Base-by-base conservation (phyloP, 2,113 vertebrate genomes). In the Eolophus roseicapilla region DNA sequence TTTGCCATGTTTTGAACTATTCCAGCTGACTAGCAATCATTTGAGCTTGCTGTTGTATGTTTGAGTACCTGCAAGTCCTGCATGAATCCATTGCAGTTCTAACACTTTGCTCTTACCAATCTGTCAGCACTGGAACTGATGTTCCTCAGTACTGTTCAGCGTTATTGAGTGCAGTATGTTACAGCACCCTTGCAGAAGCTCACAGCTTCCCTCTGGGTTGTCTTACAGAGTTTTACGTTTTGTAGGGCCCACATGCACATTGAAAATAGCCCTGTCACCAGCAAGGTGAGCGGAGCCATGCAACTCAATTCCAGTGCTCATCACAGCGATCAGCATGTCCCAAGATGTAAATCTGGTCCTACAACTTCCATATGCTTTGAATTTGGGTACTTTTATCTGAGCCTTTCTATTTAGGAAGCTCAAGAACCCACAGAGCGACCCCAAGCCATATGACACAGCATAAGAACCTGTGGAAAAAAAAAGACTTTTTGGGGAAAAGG, bases 101-200 rank as follows among this genome's bases (percentile, higher is more conserved):
- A 55, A n/a, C 46, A 21, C 60, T 68, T 69, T 31, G 11, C 55
- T 84, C 35, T 23, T 11, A 5, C 6, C 35, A 41, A 47, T 52
- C 50, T 16, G 12, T 50, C 1, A 2, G 28, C 44, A 39, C 43
- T 1, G 0, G 50, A 44, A 5, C 46, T 0, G 3, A 17, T 0
- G 0, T n/a, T 14, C 2, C 43, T 37, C 2, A 1, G 50, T 5
- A 0, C 16, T 70, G 43, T 16, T 74, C 64, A 69, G 65, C 13
- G 2, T 15, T 13, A 4, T 7, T 24, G 33, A 49, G 43, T 7
- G 28, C 41, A 24, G 49, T 1, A 16, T 7, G 2, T 35, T 20
- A 28, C 53, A 39, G 49, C 60, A 67, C 13, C 35, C 41, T 78
- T 13, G 37, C 53, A 76, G 86, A 53, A 90, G 17, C 52, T 73